Evolutionary conservation across 1,140 invertebrate genomes (phyloP), one percentile per base, ranked within the genome.

Genomic region (Callitettix versicolor): DNA sequence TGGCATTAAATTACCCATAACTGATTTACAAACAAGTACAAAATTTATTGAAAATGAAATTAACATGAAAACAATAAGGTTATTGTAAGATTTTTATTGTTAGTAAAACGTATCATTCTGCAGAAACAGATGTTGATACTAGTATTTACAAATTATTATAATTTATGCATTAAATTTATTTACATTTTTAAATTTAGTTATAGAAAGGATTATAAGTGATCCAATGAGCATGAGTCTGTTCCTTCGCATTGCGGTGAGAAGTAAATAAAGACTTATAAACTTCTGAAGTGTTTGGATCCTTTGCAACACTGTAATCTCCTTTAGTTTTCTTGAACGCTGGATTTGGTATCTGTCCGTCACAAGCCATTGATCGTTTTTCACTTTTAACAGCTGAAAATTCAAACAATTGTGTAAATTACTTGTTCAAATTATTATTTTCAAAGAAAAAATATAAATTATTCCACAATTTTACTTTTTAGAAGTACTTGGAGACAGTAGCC

Each of bases 121-220:
- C n/a, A n/a, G n/a, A n/a, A n/a, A n/a, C n/a, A n/a, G n/a, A n/a
- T n/a, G n/a, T n/a, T n/a, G n/a, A n/a, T n/a, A n/a, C n/a, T n/a
- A n/a, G n/a, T n/a, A n/a, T n/a, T n/a, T n/a, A n/a, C n/a, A n/a
- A n/a, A n/a, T n/a, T n/a, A n/a, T n/a, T n/a, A n/a, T n/a, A n/a
- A n/a, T n/a, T n/a, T n/a, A n/a, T n/a, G n/a, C n/a, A n/a, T n/a
- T n/a, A n/a, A n/a, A n/a, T n/a, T n/a, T n/a, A n/a, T n/a, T n/a
- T n/a, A n/a, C n/a, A n/a, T n/a, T n/a, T n/a, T n/a, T n/a, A 55
- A 20, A 6, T 26, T 78, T 75, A 95, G 78, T 92, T 93, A 72
- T 94, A 97, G 67, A 93, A 88, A 48, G 94, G 94, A 79, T 98
- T 98, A 68, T 92, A 96, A 5, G 95, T 97, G 49, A 98, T 82